Base-by-base conservation (phyloP, 2,797 vertebrate genomes). In the Diplodus sargus region DNA sequence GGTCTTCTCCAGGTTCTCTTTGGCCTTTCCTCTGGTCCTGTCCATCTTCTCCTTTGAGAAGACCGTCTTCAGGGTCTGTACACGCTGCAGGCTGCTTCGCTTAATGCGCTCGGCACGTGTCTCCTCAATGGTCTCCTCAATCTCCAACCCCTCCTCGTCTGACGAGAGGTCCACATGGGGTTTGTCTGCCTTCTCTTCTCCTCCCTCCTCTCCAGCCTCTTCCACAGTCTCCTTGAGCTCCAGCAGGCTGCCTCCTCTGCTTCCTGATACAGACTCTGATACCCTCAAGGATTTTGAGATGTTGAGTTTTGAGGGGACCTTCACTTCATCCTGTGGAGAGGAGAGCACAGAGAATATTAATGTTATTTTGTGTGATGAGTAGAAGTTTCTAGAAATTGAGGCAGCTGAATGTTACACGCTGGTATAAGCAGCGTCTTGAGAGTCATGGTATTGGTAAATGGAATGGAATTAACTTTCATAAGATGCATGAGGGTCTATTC, bases 1-100 rank as follows among this genome's bases (percentile, higher is more conserved):
- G 64, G 97, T 98, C 92, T 96, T 98, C 92, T 97, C 97, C 94
- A 98, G 95, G 89, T 97, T 98, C 61, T 98, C 96, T 85, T 95
- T 97, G 84, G 98, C 99, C 89, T 96, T 98, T 74, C 97, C 94
- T 90, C 91, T 97, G 66, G 97, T 99, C 92, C 97, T 98, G 90
- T 98, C 98, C 97, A 99, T 99, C 93, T 98, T 98, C 90, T 98
- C 97, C 90, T 96, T 98, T 47, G 98, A 99, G 88, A 99, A 99
- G 39, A 96, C 98, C 3, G 97, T 98, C 95, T 99, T 99, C 82
- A 99, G 96, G 93, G 91, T 97, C 83, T 99, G 97, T 63, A 99
- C 97, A 2, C 96, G 97, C 77, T 97, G 96, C 91, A 99, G 94
- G 80, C 98, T 97, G 5, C 97, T 99, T 67, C 96, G 96, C 87